Conservation (phyloP, 2,797 vertebrate species). For the Picus viridis region DNA sequence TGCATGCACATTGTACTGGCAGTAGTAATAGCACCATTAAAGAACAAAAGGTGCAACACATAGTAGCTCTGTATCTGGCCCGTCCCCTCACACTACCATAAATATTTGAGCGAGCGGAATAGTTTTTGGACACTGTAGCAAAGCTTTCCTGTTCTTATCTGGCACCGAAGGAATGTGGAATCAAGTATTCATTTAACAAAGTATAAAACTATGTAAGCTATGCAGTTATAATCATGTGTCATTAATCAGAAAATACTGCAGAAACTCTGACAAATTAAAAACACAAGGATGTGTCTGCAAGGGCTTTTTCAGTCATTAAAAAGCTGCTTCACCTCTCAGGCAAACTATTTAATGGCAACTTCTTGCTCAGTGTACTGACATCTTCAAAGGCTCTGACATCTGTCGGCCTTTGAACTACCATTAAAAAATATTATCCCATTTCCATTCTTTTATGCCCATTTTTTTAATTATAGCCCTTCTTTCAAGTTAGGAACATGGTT, state of each 20-base stretch:
- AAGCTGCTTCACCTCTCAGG: constrained; percentile 83
- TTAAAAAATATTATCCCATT: constrained; percentile 93
- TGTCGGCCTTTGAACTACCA: constrained; percentile 92
- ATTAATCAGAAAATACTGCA: constrained; percentile 85
- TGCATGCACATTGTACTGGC: constrained; percentile 57
- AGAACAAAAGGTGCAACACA: constrained; percentile 78
- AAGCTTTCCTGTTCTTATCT: constrained; percentile 79
- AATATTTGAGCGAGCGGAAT: constrained; percentile 78
- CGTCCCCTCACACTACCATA: constrained; percentile 79
- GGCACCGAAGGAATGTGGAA: constrained; percentile 77
- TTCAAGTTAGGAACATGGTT: constrained; percentile 90
- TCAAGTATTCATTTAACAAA: constrained; percentile 80
- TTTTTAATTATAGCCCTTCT: constrained; percentile 94
- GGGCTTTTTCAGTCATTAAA: constrained; percentile 81
- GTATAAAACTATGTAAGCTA: constrained; percentile 83
- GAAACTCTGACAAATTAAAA: constrained; percentile 85
- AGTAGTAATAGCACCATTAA: constrained; percentile 70
- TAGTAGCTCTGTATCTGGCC: constrained; percentile 67
- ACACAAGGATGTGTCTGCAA: constrained; percentile 85
- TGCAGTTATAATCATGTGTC: constrained; percentile 82
- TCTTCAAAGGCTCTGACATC: constrained; percentile 91
- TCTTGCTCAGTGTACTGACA: constrained; percentile 83
- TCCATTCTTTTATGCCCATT: constrained; percentile 93
- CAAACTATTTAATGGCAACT: constrained; percentile 83
- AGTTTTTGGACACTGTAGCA: constrained; percentile 70